Base-by-base conservation (phyloP, 2,888 invertebrate genomes). In the Heteropelma amictum region DNA sequence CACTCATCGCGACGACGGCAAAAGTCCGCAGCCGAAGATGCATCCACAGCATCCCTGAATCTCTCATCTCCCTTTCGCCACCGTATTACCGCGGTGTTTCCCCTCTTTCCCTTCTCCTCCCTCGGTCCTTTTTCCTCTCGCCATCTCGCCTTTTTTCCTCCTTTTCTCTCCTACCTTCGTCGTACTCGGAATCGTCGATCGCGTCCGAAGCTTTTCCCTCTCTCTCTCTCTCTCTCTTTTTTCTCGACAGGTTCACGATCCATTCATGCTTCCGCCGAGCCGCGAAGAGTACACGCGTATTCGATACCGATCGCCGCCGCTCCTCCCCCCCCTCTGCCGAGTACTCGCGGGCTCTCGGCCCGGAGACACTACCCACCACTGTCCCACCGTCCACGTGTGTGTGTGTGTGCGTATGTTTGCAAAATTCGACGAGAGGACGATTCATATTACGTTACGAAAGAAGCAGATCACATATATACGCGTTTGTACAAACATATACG, bases 221-320 rank as follows among this genome's bases (percentile, higher is more conserved):
- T 47, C 28, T 70, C 53, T 58, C 67, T 47, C 70, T 42, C 45
- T 35, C 53, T 10, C 49, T 49, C 53, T 53, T 64, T 54, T 28
- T 67, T n/a, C 67, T 42, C 77, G 76, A 79, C 83, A 84, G 83
- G 83, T 84, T 82, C 82, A 81, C 82, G 81, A 80, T 84, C 82
- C 85, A 84, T 84, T 81, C 82, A 81, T 85, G 85, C 82, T 84
- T 80, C 78, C 68, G 80, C 77, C 72, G 75, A 72, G 72, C 72
- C 71, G 68, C 72, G 67, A n/a, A n/a, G n/a, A n/a, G n/a, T n/a
- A n/a, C 71, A 40, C 47, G 42, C 65, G 45, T 64, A 38, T 64
- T 56, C 67, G 33, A 51, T 42, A 65, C 42, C 61, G 38, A 49
- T 70, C 68, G 61, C 70, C 69, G 71, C 77, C 73, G 69, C 76